These are phyloP conservation scores for Micrastur ruficollis DNA, from an alignment of 2,797 vertebrate species.

Conservation along the genomic window DNA sequence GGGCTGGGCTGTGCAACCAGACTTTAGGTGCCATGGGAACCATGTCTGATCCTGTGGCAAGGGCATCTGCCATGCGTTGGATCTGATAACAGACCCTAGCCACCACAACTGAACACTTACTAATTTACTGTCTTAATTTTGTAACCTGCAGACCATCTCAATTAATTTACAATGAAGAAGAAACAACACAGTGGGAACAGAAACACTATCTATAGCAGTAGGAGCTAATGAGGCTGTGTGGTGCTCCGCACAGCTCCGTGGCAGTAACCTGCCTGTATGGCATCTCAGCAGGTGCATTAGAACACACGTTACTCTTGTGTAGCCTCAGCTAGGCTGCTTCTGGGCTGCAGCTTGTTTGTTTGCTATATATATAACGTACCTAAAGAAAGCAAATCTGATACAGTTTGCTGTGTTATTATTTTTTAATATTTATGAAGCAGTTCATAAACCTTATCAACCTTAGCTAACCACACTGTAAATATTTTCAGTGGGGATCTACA, in stretches of 20 bases:
- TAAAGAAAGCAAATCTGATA: neutral
- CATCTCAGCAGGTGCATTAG: neutral
- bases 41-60: neutral
- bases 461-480: neutral
- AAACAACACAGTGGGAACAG: neutral
- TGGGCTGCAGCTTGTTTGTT: neutral
- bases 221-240: accelerated
- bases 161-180: neutral
- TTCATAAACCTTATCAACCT: neutral
- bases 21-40: neutral
- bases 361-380: neutral
- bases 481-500: neutral
- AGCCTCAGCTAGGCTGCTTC: neutral
- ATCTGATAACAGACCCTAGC: neutral
- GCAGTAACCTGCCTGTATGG: neutral
- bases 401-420: neutral
- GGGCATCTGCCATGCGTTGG: neutral
- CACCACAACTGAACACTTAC: neutral
- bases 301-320: neutral
- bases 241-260: neutral
- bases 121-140: neutral
- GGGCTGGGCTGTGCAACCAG: neutral
- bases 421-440: neutral
- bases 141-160: neutral
- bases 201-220: neutral